phyloP scores from a whole-genome alignment of 2,888 invertebrate genomes.

The Heteropelma amictum region DNA sequence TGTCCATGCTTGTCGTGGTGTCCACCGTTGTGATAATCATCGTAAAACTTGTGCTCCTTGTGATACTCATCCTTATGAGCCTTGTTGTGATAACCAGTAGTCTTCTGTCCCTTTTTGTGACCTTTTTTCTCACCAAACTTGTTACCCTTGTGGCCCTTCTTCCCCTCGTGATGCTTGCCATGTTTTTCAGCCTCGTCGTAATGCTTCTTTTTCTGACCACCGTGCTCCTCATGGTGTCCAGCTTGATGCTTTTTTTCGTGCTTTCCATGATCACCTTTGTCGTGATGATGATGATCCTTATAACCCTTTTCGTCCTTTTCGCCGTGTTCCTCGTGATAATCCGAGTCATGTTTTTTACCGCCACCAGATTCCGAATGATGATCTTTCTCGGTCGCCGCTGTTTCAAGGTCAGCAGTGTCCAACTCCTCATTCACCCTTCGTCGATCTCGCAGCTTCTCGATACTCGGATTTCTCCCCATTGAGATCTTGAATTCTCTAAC shows the following conservation, averaged over 20 bases:
- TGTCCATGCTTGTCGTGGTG: slow-evolving; percentile 85
- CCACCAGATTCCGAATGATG: slow-evolving; percentile 80
- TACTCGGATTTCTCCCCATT: not conserved
- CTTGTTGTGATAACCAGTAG: slow-evolving; percentile 90
- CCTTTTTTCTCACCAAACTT: slow-evolving; percentile 90
- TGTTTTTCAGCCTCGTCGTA: slow-evolving; percentile 83
- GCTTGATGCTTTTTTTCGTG: slow-evolving; percentile 81
- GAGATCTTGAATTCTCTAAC: not conserved
- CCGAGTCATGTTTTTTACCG: slow-evolving; percentile 84
- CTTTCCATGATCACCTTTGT: slow-evolving; percentile 82
- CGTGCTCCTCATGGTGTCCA: slow-evolving; percentile 82
- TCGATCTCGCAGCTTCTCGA: slow-evolving; percentile 7
- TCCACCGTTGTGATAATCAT: slow-evolving; percentile 87
- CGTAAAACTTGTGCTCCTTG: slow-evolving; percentile 84
- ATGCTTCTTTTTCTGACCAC: slow-evolving; percentile 82
- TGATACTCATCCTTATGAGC: slow-evolving; percentile 88
- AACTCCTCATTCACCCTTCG: not conserved
- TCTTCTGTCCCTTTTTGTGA: slow-evolving; percentile 90
- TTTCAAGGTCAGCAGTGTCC: slow-evolving; percentile 31
- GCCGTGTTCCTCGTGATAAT: slow-evolving; percentile 85
- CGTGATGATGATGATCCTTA: slow-evolving; percentile 87
- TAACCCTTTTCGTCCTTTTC: slow-evolving; percentile 90
- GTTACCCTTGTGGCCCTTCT: slow-evolving; percentile 88
- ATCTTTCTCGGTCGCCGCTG: slow-evolving; percentile 51
- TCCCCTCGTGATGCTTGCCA: slow-evolving; percentile 83